Evolutionary conservation across 2,113 vertebrate genomes (phyloP).

Genomic region (Syngnathus scovelli): DNA sequence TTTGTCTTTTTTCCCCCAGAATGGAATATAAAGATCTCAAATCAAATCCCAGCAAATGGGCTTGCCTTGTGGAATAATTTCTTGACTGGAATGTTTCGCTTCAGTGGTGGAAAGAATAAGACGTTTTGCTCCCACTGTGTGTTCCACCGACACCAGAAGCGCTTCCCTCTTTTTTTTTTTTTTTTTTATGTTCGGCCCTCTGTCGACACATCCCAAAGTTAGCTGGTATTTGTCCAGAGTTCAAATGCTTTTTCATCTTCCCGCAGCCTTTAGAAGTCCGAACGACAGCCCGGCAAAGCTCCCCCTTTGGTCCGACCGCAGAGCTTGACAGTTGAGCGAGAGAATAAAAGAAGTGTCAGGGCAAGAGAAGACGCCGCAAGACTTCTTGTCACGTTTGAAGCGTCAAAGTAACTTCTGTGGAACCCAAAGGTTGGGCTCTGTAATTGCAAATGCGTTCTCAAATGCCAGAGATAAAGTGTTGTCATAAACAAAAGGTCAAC

Average conservation of each 20-base stretch:
- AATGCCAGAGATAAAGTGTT: not conserved
- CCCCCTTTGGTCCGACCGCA: not conserved
- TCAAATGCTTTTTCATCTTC: constrained; percentile 1
- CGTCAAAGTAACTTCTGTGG: not conserved
- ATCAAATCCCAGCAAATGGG: not conserved
- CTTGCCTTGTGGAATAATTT: not conserved
- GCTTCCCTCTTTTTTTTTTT: not conserved
- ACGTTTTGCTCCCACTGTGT: not conserved
- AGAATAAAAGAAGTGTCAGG: constrained; percentile 4
- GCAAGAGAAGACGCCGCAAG: not conserved
- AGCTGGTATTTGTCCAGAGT: not conserved
- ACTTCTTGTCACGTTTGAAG: not conserved
- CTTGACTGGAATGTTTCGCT: not conserved
- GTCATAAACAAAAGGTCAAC: not conserved
- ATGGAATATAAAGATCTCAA: not conserved
- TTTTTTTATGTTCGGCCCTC: not conserved
- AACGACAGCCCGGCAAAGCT: constrained; percentile 1
- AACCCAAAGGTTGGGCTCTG: not conserved
- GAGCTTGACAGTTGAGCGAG: not conserved
- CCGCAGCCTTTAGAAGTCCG: not conserved
- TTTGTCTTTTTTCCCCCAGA: not conserved
- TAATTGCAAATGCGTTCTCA: not conserved
- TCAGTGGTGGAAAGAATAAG: not conserved
- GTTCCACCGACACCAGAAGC: not conserved
- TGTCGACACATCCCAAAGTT: not conserved